These are phyloP conservation scores for Pangasius djambal DNA, from an alignment of 2,797 vertebrate species.

Conservation along the genomic window DNA sequence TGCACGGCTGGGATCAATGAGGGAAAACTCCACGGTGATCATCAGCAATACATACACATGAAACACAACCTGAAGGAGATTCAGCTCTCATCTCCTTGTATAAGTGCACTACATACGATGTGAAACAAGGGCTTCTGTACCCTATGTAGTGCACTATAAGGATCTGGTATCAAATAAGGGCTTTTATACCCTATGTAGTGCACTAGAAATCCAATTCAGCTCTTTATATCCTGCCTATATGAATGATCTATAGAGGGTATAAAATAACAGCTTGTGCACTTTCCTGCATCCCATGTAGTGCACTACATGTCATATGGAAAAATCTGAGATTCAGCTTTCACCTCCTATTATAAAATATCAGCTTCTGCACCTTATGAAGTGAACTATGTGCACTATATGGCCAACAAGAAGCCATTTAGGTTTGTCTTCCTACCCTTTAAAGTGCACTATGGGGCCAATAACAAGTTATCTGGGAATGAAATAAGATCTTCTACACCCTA, in stretches of 20 bases:
- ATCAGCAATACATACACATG: slow-evolving; percentile 35
- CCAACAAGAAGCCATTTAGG: not conserved
- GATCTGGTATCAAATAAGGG: not conserved
- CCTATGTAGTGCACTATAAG: not conserved
- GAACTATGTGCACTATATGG: not conserved
- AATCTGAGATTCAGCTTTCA: not conserved
- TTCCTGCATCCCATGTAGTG: not conserved
- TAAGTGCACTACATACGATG: not conserved
- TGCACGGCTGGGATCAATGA: slow-evolving; percentile 53
- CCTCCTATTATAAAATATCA: not conserved
- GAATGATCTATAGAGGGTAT: not conserved
- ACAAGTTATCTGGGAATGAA: not conserved
- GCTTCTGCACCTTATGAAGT: not conserved
- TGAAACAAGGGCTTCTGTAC: not conserved
- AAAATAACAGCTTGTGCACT: not conserved
- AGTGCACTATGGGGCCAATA: not conserved
- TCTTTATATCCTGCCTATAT: not conserved
- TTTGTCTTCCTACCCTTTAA: not conserved
- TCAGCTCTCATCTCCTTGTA: not conserved
- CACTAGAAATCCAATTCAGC: no score
- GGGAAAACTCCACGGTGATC: slow-evolving; percentile 53
- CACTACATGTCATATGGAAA: not conserved
- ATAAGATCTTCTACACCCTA: not conserved
- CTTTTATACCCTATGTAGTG: no score
- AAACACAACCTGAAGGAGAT: not conserved